Conservation (phyloP, 23 tunicate genomes). For the Aplidium turbinatum region DNA sequence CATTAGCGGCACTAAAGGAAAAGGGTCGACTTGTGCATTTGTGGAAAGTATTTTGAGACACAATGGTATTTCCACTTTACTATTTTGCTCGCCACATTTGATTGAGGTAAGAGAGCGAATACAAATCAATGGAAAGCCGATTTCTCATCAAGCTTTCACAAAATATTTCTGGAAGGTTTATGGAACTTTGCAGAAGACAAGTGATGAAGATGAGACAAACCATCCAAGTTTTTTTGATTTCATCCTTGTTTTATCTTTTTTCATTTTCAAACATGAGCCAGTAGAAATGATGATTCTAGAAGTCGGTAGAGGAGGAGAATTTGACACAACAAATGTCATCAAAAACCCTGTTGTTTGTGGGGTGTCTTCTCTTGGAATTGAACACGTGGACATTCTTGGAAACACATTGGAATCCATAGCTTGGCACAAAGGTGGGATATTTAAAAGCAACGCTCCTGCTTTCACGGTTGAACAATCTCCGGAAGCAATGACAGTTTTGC, state of each 20-base stretch:
- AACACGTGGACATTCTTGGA: conserved; percentile 69
- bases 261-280: conserved; percentile 61
- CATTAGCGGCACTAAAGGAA: conserved; percentile 88
- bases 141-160: conserved; percentile 53
- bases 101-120: conserved; percentile 86
- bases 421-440: conserved; percentile 95
- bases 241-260: conserved; percentile 66
- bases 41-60: conserved; percentile 82
- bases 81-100: conserved; percentile 90
- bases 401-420: conserved; percentile 75
- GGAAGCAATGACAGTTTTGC: conserved; percentile 57
- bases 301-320: conserved; percentile 95
- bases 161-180: conserved; percentile 71
- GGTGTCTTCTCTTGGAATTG: conserved; percentile 78
- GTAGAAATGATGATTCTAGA: conserved; percentile 83
- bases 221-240: conserved; percentile 83
- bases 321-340: conserved; percentile 82
- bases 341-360: conserved; percentile 70
- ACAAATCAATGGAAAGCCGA: conserved; percentile 84
- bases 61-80: conserved; percentile 77
- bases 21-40: conserved; percentile 97
- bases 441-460: conserved; percentile 62
- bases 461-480: conserved; percentile 73
- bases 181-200: conserved; percentile 33
- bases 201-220: conserved; percentile 25